Percentiles rank a stretch among this genome's conserved stretches.
These are phyloP conservation scores for Rhynchomys soricoides DNA, from an alignment of 2,113 vertebrate species.

Conservation along the genomic window DNA sequence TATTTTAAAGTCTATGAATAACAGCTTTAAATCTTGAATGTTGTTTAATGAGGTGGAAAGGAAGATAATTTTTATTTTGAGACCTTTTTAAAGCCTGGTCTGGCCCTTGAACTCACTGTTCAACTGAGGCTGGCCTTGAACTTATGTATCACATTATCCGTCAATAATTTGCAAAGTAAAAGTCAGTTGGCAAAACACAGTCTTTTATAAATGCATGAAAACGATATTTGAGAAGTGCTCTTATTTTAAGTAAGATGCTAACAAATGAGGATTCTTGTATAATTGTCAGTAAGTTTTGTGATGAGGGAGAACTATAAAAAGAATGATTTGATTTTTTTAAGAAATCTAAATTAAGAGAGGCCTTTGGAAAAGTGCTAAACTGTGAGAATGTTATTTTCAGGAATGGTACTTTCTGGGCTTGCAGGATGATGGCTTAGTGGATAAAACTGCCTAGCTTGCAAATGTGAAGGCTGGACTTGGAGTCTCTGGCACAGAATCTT, in stretches of 20 bases:
- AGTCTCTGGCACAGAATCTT: background rate
- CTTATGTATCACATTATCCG: background rate
- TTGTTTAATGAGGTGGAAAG: background rate
- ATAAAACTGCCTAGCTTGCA: background rate
- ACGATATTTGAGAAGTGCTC: background rate
- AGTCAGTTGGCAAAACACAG: background rate
- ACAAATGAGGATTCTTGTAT: background rate
- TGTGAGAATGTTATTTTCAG: slow-evolving; percentile 42
- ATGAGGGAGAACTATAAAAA: background rate
- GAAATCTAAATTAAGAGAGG: slow-evolving; percentile 6
- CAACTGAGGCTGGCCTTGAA: background rate
- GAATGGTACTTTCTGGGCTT: background rate
- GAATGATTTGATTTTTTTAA: background rate
- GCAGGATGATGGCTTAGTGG: background rate
- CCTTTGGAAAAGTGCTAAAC: slow-evolving; percentile 22
- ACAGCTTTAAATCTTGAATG: slow-evolving; percentile 33
- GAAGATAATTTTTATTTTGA: background rate
- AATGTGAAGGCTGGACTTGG: background rate
- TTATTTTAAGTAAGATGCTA: background rate
- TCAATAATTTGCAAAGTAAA: slow-evolving; percentile 9
- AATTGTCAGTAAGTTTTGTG: slow-evolving; percentile 26
- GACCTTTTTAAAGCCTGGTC: background rate
- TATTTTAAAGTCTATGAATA: slow-evolving; percentile 51
- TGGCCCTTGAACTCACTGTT: background rate
- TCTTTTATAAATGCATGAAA: background rate